These are phyloP conservation scores for Lysandra coridon DNA, from an alignment of 2,888 invertebrate species.

Conservation along the genomic window DNA sequence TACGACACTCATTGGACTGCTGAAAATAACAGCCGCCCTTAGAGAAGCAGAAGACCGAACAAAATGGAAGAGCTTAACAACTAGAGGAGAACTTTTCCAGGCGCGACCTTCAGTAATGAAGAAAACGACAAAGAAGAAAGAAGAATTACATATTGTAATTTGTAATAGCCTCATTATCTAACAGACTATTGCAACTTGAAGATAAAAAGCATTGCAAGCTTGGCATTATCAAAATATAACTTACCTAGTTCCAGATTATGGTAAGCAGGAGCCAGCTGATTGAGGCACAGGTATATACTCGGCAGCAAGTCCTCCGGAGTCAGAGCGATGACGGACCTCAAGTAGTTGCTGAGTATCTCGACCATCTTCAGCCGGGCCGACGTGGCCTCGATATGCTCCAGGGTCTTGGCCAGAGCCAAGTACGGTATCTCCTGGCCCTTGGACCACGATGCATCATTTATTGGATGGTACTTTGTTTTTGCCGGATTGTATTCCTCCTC, in stretches of 20 bases:
- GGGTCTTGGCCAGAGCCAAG: slow-evolving; percentile 92
- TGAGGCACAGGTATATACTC: slow-evolving; percentile 96
- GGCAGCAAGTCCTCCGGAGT: slow-evolving; percentile 94
- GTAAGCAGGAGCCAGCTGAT: slow-evolving; percentile 97
- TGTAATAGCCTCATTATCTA: background rate
- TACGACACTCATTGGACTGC: no score
- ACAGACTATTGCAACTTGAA: background rate
- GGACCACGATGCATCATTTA: slow-evolving; percentile 91
- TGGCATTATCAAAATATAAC: background rate
- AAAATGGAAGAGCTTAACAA: no score
- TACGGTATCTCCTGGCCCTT: slow-evolving; percentile 91
- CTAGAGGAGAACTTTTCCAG: no score
- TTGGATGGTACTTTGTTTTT: slow-evolving; percentile 88
- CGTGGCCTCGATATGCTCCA: slow-evolving; percentile 93
- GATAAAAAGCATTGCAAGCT: background rate
- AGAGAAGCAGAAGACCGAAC: no score
- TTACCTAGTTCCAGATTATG: slow-evolving; percentile 84
- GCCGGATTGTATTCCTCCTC: slow-evolving; percentile 84
- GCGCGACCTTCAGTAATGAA: no score
- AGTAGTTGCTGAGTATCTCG: slow-evolving; percentile 94
- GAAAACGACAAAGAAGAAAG: no score
- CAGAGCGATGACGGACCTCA: slow-evolving; percentile 91
- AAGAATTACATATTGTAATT: no score
- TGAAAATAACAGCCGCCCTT: no score
- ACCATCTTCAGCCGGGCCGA: slow-evolving; percentile 93